Conservation (phyloP, 1,140 invertebrate species). For the Diorhabda carinulata region DNA sequence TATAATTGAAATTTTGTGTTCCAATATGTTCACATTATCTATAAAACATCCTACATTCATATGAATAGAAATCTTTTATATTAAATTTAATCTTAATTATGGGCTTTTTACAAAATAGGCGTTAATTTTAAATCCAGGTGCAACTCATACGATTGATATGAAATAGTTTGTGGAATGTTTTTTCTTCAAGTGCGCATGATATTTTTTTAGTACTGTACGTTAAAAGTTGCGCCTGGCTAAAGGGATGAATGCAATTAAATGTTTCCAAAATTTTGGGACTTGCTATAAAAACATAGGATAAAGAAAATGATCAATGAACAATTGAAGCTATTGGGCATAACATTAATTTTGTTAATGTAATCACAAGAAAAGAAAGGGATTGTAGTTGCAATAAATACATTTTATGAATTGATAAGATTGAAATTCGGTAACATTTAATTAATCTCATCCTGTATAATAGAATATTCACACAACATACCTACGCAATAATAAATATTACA, state of each 20-base stretch:
- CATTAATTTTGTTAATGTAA: no score
- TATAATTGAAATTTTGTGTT: no score
- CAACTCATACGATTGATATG: conserved; percentile 1
- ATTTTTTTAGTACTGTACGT: neutral
- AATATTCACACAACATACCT: conserved; percentile 13
- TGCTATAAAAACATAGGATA: no score
- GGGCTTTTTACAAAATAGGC: conserved; percentile 20
- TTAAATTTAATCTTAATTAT: conserved; percentile 15
- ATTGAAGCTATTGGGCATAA: no score
- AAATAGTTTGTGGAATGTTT: conserved; percentile 1
- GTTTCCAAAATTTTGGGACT: no score
- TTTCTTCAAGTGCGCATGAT: neutral
- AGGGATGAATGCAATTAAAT: neutral
- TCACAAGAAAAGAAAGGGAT: no score
- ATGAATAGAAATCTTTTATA: conserved; percentile 15
- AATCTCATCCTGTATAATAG: neutral
- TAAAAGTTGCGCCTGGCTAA: neutral
- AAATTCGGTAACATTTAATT: no score
- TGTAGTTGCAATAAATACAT: no score
- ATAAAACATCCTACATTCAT: neutral
- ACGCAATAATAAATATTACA: conserved; percentile 13
- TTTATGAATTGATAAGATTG: no score
- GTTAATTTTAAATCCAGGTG: conserved; percentile 12
- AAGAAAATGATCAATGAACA: no score
- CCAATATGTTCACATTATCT: neutral